Evolutionary conservation across 1,140 invertebrate species (phyloP).

Genomic region (Drusus annulatus): DNA sequence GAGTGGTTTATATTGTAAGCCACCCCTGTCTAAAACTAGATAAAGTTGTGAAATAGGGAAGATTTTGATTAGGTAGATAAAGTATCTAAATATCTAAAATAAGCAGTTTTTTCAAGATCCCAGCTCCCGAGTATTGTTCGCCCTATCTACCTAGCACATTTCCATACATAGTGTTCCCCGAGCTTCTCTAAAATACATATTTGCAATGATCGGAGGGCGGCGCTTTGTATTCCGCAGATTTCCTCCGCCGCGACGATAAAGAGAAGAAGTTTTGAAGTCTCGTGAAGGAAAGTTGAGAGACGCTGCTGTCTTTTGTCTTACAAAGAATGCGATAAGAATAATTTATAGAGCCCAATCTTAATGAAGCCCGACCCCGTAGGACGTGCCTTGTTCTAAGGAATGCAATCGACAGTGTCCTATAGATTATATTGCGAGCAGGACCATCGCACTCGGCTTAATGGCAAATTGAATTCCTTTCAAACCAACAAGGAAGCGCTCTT

Average conservation of each 20-base stretch:
- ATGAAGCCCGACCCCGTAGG: constrained; percentile 57
- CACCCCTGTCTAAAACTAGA: no score
- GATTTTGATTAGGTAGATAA: no score
- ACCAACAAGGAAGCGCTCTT: constrained; percentile 14
- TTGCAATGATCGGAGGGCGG: constrained; percentile 24
- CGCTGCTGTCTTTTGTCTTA: constrained; percentile 59
- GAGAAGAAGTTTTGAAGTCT: constrained; percentile 56
- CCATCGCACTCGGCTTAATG: constrained; percentile 37
- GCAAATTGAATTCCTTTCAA: constrained; percentile 47
- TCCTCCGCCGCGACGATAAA: not conserved
- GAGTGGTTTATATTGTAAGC: no score
- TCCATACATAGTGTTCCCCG: not conserved
- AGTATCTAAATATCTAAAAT: no score
- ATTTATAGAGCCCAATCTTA: constrained; percentile 60
- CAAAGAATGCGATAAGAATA: constrained; percentile 60
- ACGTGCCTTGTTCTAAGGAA: constrained; percentile 54
- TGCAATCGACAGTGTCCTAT: constrained; percentile 46
- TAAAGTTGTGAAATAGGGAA: no score
- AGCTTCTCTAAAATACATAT: constrained; percentile 37
- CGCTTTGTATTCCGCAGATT: constrained; percentile 40
- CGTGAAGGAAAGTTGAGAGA: constrained; percentile 60
- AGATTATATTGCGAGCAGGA: constrained; percentile 36
- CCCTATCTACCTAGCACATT: no score
- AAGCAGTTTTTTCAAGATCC: no score
- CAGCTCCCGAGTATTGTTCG: no score